Evolutionary conservation across 2,113 vertebrate species (phyloP).

Genomic region (Struthidea cinerea): DNA sequence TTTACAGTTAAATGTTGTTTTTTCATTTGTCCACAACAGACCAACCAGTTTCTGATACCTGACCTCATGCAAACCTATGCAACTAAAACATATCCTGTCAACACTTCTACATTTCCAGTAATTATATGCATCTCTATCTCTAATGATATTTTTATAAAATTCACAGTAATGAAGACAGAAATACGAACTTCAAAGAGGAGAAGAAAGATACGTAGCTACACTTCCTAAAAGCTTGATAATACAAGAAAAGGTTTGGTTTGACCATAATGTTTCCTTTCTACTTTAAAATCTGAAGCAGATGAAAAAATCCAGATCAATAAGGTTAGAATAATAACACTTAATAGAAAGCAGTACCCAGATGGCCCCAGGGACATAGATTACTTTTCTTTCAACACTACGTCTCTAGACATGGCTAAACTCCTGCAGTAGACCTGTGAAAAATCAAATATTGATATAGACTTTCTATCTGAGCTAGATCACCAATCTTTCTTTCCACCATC

Average conservation of each 20-base stretch:
- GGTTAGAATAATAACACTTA: background rate
- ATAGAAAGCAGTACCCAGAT: background rate
- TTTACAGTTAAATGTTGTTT: background rate
- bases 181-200: background rate
- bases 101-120: background rate
- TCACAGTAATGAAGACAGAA: background rate
- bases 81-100: background rate
- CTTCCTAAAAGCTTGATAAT: background rate
- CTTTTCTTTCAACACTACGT: background rate
- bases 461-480: background rate
- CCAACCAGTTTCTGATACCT: background rate
- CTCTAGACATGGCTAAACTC: background rate
- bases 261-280: background rate
- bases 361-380: background rate
- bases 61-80: background rate
- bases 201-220: background rate
- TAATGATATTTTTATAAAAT: background rate
- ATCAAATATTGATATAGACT: background rate
- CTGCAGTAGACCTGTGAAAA: background rate
- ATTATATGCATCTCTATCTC: background rate
- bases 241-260: background rate
- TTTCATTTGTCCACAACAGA: background rate
- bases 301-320: background rate
- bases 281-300: background rate
- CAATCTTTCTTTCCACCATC: background rate